Evolutionary conservation across 2,888 invertebrate species (phyloP), one percentile per base, ranked within the genome.

Genomic region (Standfussiana lucernea): DNA sequence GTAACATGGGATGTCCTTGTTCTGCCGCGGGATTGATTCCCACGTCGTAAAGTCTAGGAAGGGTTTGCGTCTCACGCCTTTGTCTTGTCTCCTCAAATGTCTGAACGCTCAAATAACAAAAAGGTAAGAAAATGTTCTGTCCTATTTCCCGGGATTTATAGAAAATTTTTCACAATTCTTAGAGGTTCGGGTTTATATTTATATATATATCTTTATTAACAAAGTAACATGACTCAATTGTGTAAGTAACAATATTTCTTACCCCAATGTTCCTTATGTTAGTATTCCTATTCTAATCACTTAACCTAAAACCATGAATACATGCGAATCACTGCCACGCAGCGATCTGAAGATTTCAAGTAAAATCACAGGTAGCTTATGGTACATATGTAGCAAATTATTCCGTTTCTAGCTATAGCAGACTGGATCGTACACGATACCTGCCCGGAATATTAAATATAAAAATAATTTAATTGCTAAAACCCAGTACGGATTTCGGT

Each of bases 11-110:
- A n/a, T 24, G 66, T 50, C 72, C 75, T 69, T 68, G 75, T 64
- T 32, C 71, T 56, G 71, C 59, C 69, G 42, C 67, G 35, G 69
- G 62, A 72, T 81, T 70, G 82, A 72, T 74, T 70, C 66, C 62
- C 72, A 40, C 37, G 70, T 87, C 87, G 86, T 87, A 87, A 85
- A 83, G 35, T 65, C 67, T 74, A 70, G 70, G 61, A 66, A 72
- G 24, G 73, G 56, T 65, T 64, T 32, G 71, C 24, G 32, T 59
- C 40, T 40, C 65, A 47, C 83, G 79, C 75, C 67, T 70, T 69
- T 80, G 67, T 70, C 72, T 75, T 35, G 74, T 75, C 59, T 62
- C n/a, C 45, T 66, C 68, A 62, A 65, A 53, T 69, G 35, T 77
- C 56, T 70, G 56, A 42, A 65, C 47, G 71, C 21, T 62, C 53